These are phyloP conservation scores for Yponomeuta plumbellus DNA, from an alignment of 2,888 invertebrate species.

Conservation along the genomic window DNA sequence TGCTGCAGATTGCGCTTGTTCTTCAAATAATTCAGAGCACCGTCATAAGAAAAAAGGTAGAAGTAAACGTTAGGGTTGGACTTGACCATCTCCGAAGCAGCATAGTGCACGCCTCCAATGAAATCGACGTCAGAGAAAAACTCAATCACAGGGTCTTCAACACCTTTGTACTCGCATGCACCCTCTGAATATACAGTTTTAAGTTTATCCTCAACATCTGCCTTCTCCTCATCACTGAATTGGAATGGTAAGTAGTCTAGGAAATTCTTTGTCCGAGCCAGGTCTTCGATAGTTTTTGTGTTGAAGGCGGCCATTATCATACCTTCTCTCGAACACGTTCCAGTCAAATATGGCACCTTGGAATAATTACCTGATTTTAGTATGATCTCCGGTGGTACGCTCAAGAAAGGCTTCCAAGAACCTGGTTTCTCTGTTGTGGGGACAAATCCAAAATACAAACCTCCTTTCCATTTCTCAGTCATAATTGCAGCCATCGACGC, in stretches of 20 bases:
- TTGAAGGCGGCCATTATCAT: conserved; percentile 42
- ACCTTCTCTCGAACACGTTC: conserved; percentile 67
- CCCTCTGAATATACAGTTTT: conserved; percentile 64
- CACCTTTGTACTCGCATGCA: conserved; percentile 36
- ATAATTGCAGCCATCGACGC: conserved; percentile 40
- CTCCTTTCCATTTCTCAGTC: conserved; percentile 42
- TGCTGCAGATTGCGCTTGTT: conserved; percentile 52
- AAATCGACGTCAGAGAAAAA: conserved; percentile 71
- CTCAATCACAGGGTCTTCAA: conserved; percentile 57
- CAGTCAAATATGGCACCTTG: conserved; percentile 68
- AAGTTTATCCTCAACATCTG: conserved; percentile 41
- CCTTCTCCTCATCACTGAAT: conserved; percentile 35
- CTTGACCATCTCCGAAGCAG: conserved; percentile 49
- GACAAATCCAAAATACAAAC: conserved; percentile 68
- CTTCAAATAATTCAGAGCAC: conserved; percentile 71
- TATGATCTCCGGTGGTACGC: conserved; percentile 51
- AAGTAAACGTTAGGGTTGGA: conserved; percentile 67
- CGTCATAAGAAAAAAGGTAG: conserved; percentile 77
- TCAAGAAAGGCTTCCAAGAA: conserved; percentile 63
- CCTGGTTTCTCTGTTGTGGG: conserved; percentile 58
- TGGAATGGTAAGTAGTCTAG: conserved; percentile 30
- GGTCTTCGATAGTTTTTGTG: conserved; percentile 21
- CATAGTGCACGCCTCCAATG: conserved; percentile 48
- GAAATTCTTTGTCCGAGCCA: conserved; percentile 22
- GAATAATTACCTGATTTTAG: conserved; percentile 55